Base-by-base conservation (phyloP, 2,888 invertebrate species). In the Lithophane semibrunnea region DNA sequence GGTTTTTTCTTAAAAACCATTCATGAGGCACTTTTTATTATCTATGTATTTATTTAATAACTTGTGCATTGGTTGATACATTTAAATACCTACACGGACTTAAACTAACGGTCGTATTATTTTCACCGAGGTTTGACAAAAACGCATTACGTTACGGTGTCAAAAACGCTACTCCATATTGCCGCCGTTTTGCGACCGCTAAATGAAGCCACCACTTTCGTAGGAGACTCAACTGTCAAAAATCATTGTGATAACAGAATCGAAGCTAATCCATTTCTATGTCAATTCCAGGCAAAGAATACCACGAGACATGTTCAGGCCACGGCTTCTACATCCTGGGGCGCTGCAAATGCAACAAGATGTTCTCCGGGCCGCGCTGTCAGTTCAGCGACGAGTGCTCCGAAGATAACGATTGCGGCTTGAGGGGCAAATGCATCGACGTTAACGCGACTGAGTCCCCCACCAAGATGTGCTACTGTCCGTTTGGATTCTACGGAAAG, bases 341-440 rank as follows among this genome's bases (percentile, higher is more conserved):
- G 7, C 97, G 98, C 54, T 98, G 98, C 91, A 98, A 98, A 91
- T 98, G 98, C 92, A 98, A 98, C 92, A 97, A 98, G 90, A 97
- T 98, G 89, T 98, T 97, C 95, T 98, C 98, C 84, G 99, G 99
- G 0, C 91, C 97, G 0, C 97, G 98, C 49, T 99, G 99, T 92
- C 99, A 99, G 96, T 99, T 98, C 94, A 97, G 97, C 82, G 99
- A 99, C 92, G 99, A 99, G 92, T 99, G 99, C 92, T 95, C 97
- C 13, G 98, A 97, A 70, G 98, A 99, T 93, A 97, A 97, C 18
- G 99, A 99, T 93, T 99, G 99, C 92, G 98, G 99, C 0, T 97
- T 97, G 78, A 97, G 98, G 76, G 99, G 99, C 69, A 97, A 98
- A 90, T 99, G 99, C 92, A 96, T 99, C 29, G 98, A 99, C 91